Evolutionary conservation across 1,140 invertebrate species (phyloP).

Genomic region (Luehdorfia chinensis): DNA sequence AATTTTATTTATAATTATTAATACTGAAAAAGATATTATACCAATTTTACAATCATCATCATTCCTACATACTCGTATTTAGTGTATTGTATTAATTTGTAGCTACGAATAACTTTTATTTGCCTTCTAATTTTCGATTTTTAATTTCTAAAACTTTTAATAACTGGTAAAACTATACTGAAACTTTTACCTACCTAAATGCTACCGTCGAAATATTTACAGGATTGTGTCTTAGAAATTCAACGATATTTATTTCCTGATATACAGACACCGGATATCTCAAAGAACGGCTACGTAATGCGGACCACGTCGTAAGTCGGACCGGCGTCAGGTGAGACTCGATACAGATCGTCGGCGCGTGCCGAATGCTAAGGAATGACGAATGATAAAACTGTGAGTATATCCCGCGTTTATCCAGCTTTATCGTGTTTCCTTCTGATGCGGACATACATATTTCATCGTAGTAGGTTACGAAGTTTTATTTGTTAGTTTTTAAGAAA

Average conservation of each 20-base stretch:
- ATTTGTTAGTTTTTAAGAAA: not conserved
- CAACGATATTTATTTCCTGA: not conserved
- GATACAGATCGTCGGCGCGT: slow-evolving; percentile 9
- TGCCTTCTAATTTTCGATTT: too few species aligned
- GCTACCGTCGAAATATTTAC: not conserved
- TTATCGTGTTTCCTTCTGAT: not conserved
- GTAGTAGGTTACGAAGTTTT: not conserved
- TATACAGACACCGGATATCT: not conserved
- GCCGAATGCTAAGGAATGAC: not conserved
- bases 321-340: slow-evolving; percentile 9
- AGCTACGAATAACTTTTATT: too few species aligned
- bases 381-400: not conserved
- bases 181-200: too few species aligned
- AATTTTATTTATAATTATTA: too few species aligned
- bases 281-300: slow-evolving; percentile 7
- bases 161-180: too few species aligned
- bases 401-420: slow-evolving; percentile 4
- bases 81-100: too few species aligned
- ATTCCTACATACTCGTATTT: too few species aligned
- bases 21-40: too few species aligned
- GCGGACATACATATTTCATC: not conserved
- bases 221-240: not conserved
- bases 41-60: too few species aligned
- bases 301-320: not conserved
- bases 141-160: too few species aligned